Percentiles rank a stretch among this genome's conserved stretches.
phyloP scores from a whole-genome alignment of 2,888 invertebrate species.

The Leuctra nigra region DNA sequence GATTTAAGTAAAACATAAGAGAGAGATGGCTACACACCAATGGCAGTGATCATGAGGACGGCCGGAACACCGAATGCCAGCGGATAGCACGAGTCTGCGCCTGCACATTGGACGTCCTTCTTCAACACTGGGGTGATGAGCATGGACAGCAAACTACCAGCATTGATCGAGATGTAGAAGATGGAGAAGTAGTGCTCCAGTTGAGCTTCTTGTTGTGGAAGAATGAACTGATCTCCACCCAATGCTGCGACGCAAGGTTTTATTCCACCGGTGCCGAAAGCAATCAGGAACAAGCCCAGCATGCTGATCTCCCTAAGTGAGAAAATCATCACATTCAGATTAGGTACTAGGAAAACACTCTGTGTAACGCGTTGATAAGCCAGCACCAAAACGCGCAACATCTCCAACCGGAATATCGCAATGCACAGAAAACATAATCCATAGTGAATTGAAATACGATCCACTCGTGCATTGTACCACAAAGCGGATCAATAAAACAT shows the following conservation, averaged over 20 bases:
- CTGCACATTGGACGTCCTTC: constrained; percentile 70
- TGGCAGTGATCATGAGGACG: constrained; percentile 72
- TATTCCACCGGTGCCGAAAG: constrained; percentile 89
- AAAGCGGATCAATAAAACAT: no score
- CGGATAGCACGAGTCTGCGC: constrained; percentile 68
- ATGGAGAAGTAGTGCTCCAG: constrained; percentile 84
- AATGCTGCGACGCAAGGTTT: constrained; percentile 95
- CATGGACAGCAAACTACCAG: constrained; percentile 83
- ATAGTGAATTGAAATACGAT: no score
- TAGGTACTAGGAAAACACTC: no score
- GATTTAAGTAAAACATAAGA: no score
- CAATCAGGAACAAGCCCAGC: constrained; percentile 65
- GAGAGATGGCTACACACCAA: constrained; percentile 63
- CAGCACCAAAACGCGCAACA: no score
- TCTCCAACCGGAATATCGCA: no score
- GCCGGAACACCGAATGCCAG: constrained; percentile 88
- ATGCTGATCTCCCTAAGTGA: constrained; percentile 58
- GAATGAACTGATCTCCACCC: constrained; percentile 87
- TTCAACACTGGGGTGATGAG: constrained; percentile 82
- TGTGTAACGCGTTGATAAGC: no score
- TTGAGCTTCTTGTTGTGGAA: constrained; percentile 72
- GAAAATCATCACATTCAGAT: no score
- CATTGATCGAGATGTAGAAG: constrained; percentile 90
- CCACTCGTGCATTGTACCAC: no score
- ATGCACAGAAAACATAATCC: no score